These are phyloP conservation scores for Silurus glanis DNA, from an alignment of 2,113 vertebrate species.

Conservation along the genomic window DNA sequence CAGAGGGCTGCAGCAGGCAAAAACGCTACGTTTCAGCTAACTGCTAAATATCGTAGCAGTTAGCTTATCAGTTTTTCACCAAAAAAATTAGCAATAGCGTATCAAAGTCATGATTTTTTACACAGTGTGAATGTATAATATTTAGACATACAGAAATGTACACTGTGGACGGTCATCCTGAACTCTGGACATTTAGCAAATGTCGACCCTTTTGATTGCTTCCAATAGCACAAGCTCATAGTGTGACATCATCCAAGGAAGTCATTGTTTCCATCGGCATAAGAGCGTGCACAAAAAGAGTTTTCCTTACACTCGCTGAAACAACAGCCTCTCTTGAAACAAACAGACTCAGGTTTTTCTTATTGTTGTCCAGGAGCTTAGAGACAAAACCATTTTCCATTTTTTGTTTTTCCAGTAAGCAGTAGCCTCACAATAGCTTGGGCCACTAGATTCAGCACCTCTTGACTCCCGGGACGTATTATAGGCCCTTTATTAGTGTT, in stretches of 20 bases:
- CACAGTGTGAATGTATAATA: no score
- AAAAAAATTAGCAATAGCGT: neutral
- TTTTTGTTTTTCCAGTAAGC: constrained; percentile 50
- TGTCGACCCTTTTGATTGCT: neutral
- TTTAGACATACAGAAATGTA: neutral
- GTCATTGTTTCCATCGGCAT: constrained; percentile 30
- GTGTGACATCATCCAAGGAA: neutral
- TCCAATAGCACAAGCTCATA: neutral
- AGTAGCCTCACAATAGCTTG: constrained; percentile 47
- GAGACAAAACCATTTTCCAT: constrained; percentile 42
- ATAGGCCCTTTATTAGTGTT: constrained; percentile 85
- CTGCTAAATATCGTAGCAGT: neutral
- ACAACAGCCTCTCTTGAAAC: constrained; percentile 43
- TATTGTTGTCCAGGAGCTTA: constrained; percentile 47
- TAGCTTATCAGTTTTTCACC: neutral
- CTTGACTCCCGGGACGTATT: constrained; percentile 74
- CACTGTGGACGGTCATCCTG: neutral
- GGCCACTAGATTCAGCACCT: constrained; percentile 41
- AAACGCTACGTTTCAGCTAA: neutral
- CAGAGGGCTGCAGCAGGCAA: neutral
- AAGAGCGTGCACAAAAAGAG: neutral
- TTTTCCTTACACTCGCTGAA: constrained; percentile 42
- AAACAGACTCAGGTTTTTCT: constrained; percentile 47
- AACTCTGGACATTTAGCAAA: neutral
- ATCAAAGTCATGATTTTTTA: neutral